phyloP scores from a whole-genome alignment of 2,113 vertebrate genomes.

The Amblyornis subalaris region DNA sequence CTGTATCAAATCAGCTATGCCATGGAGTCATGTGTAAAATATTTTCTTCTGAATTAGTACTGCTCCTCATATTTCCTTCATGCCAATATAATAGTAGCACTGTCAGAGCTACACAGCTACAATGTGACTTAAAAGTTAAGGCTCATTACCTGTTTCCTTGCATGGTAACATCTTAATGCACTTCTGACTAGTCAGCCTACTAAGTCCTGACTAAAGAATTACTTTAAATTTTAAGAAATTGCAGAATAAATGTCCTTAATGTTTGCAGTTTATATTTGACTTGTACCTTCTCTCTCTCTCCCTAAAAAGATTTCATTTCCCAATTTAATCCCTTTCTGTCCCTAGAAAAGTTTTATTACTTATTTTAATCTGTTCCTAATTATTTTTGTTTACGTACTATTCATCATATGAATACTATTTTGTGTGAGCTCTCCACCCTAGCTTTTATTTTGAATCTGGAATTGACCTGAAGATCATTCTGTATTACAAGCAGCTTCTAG shows the following conservation, averaged over 20 bases:
- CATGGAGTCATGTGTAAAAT: neutral
- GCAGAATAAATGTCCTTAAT: neutral
- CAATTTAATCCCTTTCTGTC: neutral
- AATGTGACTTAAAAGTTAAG: neutral
- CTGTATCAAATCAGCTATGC: neutral
- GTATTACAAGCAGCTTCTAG: neutral
- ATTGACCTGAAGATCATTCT: neutral
- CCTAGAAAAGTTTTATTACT: neutral
- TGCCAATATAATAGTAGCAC: neutral
- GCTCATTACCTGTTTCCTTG: neutral
- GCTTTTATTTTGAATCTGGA: constrained; percentile 6
- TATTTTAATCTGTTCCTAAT: neutral
- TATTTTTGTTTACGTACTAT: neutral
- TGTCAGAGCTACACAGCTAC: neutral
- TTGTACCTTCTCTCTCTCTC: neutral
- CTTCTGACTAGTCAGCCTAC: neutral
- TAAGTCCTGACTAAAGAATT: neutral
- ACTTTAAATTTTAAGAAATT: neutral
- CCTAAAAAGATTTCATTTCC: neutral
- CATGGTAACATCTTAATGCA: neutral
- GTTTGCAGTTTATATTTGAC: neutral
- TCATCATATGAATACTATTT: neutral
- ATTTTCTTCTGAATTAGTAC: neutral
- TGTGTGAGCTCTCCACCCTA: neutral
- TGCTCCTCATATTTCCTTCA: neutral